A percentile compares a stretch with the other conserved stretches of the same genome.
These are phyloP conservation scores for Brachypteracias leptosomus DNA, from an alignment of 2,113 vertebrate species.

Conservation along the genomic window DNA sequence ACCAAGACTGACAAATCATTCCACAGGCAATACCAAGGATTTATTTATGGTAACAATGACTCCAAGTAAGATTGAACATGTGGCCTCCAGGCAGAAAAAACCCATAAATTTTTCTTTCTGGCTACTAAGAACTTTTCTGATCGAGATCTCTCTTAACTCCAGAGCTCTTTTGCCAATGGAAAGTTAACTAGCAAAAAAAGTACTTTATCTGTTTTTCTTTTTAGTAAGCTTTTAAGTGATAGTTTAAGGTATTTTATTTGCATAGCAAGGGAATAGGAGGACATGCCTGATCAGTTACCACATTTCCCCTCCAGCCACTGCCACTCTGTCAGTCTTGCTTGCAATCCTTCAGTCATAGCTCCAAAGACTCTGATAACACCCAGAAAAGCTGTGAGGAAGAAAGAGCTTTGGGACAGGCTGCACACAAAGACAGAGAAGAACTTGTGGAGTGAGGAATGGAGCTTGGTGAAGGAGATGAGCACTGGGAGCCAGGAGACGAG, in stretches of 20 bases:
- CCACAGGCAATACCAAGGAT: neutral
- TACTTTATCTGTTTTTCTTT: neutral
- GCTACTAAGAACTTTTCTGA: neutral
- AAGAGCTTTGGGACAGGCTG: neutral
- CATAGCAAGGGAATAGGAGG: neutral
- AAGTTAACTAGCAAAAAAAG: neutral
- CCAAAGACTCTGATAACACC: neutral
- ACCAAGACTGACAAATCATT: neutral
- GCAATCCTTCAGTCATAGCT: neutral
- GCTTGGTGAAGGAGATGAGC: neutral
- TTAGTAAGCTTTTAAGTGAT: neutral
- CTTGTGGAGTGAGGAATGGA: neutral
- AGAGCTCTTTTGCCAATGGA: neutral
- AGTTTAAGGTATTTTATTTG: constrained; percentile 4
- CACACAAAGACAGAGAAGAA: neutral
- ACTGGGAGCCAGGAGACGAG: neutral
- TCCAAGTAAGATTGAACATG: neutral
- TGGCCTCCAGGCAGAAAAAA: neutral
- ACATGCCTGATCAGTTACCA: neutral
- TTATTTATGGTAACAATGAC: neutral
- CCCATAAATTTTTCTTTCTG: neutral
- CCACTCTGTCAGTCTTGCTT: neutral
- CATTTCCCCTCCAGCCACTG: neutral
- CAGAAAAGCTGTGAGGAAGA: neutral
- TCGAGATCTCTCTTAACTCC: neutral